A percentile compares a stretch with the other conserved stretches of the same genome.
Conservation (phyloP, 2,113 vertebrate species). For the Sebastes schlegelii region DNA sequence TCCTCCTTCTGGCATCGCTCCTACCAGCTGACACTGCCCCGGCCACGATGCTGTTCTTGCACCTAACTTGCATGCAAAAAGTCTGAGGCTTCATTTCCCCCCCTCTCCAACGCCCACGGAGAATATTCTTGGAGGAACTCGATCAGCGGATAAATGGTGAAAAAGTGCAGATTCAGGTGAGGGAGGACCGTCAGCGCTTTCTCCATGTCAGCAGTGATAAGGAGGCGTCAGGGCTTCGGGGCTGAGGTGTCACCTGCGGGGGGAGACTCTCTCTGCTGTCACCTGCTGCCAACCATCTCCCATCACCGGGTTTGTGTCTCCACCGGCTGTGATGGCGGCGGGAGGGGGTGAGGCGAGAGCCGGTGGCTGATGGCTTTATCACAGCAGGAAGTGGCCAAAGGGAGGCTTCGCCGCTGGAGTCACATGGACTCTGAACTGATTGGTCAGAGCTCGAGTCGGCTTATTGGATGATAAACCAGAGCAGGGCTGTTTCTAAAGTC, state of each 20-base stretch:
- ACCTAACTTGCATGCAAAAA: background rate
- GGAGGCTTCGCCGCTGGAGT: slow-evolving; percentile 10
- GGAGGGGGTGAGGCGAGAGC: slow-evolving; percentile 28
- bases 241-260: slow-evolving; percentile 54
- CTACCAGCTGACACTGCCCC: slow-evolving; percentile 33
- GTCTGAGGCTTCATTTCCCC: background rate
- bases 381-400: slow-evolving; percentile 47
- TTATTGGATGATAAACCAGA: slow-evolving; percentile 21
- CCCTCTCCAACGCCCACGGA: background rate
- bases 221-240: slow-evolving; percentile 46
- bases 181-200: slow-evolving; percentile 1
- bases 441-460: slow-evolving; percentile 22
- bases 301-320: slow-evolving; percentile 36
- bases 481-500: background rate
- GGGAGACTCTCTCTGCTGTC: slow-evolving; percentile 53
- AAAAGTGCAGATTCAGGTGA: slow-evolving; percentile 45
- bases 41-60: background rate
- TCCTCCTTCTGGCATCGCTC: slow-evolving; percentile 27
- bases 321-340: slow-evolving; percentile 3
- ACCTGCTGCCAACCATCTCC: slow-evolving; percentile 52
- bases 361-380: slow-evolving; percentile 58
- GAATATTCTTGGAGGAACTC: slow-evolving; percentile 24
- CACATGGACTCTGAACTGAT: background rate
- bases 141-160: background rate
- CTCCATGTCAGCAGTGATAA: slow-evolving; percentile 51